Evolutionary conservation across 2,113 vertebrate genomes (phyloP), one percentile per base, ranked within the genome.

Genomic region (Hoplias malabaricus): DNA sequence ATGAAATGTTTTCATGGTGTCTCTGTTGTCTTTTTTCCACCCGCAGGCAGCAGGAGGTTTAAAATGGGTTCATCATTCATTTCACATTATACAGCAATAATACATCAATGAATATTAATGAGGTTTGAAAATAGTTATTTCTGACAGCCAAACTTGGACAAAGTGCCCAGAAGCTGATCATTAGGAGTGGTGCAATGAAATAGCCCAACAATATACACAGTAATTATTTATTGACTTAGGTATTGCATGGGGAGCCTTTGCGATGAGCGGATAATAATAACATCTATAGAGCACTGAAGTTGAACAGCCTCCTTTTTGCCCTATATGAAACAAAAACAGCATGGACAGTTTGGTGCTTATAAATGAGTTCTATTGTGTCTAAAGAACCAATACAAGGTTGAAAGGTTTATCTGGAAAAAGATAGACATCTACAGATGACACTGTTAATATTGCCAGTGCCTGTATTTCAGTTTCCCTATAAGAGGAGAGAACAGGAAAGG

Each of bases 41-140:
- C 87, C 79, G 42, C 77, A 79, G 70, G 9, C 61, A 34, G 79
- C 48, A 54, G 46, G 29, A 53, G 80, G 59, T 84, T 69, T 84
- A 46, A 84, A 89, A 85, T 77, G 43, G 71, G 75, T 85, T 83
- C 75, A 83, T 70, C 73, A 80, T 78, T 85, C 78, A 80, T 54
- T 69, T 83, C 70, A 74, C 34, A 80, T 78, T 66, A 67, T 74
- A 61, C 74, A 63, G 75, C 81, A 84, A 82, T 85, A 63, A 73
- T 65, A 65, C 71, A 66, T 61, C 75, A 77, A 86, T 88, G 82
- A 86, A 88, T 86, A 88, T 87, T 85, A 78, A 82, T 78, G 75
- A 46, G 19, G 14, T 12, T 36, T 34, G 57, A 57, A 81, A 81
- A 84, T 21, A 73, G 56, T 82, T 34, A 84, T 75, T 75, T 83